Evolutionary conservation across 2,888 invertebrate species (phyloP), one percentile per base, ranked within the genome.

Genomic region (Eilema griseolum): DNA sequence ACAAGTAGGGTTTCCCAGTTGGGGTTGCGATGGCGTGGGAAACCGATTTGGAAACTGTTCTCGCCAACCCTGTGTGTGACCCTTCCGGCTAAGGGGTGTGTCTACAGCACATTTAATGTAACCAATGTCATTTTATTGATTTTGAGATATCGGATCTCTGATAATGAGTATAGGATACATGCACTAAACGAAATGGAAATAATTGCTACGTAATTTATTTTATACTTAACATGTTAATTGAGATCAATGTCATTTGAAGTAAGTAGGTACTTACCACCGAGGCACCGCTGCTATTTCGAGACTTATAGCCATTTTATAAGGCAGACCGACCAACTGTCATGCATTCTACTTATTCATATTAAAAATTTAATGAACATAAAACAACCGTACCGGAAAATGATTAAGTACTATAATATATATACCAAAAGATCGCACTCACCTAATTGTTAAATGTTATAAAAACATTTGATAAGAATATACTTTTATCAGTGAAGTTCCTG

Each of bases 1-100:
- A 93, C 92, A 93, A 93, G 90, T 90, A 85, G 86, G 91, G 90
- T 91, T 93, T 93, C 93, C 89, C 89, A 89, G 88, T 78, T 84
- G 75, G 83, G 83, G 83, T 77, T 90, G 91, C 93, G 94, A 66
- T 66, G 91, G 91, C 94, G 94, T 94, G 95, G 95, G 95, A 94
- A 95, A 88, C 88, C 76, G 67, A 77, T 79, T 85, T 87, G 93
- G 90, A 90, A 92, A 89, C 85, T 84, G 89, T 93, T 94, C 94
- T 86, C 95, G 92, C 78, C 90, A 89, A 83, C 90, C 92, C 88
- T 86, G 82, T 92, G 90, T 92, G 92, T 90, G 94, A 93, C 94
- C 93, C 91, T 90, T 92, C 91, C 92, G 91, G 87, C 83, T 75
- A 76, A 69, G 79, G 82, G 76, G 78, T 82, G 80, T 23, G 66